A percentile compares a stretch with the other conserved stretches of the same genome.
Conservation (phyloP, 2,797 vertebrate genomes). For the Sebastolobus alascanus region DNA sequence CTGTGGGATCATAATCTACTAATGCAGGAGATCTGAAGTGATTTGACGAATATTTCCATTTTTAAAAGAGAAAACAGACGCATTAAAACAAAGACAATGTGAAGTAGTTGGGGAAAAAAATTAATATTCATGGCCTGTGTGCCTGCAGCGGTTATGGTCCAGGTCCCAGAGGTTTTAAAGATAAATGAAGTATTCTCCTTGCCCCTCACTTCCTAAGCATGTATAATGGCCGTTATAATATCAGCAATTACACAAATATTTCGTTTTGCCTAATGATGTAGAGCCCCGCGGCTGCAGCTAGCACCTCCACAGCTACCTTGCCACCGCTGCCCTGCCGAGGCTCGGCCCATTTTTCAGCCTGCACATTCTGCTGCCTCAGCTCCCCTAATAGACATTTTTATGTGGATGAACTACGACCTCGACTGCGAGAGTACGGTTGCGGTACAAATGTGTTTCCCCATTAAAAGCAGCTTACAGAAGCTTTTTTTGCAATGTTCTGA, state of each 20-base stretch:
- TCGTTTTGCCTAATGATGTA: conserved; percentile 83
- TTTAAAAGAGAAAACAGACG: conserved; percentile 38
- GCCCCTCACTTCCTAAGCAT: conserved; percentile 82
- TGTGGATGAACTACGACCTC: conserved; percentile 86
- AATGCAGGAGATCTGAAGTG: not conserved
- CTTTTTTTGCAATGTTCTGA: conserved; percentile 82
- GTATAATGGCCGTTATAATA: conserved; percentile 87
- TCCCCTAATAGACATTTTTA: conserved; percentile 86
- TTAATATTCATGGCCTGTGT: conserved; percentile 58
- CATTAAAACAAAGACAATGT: conserved; percentile 57
- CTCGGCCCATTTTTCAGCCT: conserved; percentile 88
- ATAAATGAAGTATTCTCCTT: conserved; percentile 83
- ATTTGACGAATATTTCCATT: conserved; percentile 15
- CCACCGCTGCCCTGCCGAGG: conserved; percentile 80
- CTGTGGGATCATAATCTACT: not conserved
- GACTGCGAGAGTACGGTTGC: conserved; percentile 76
- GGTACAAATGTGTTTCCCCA: conserved; percentile 86
- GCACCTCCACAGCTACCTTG: conserved; percentile 81
- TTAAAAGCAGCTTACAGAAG: conserved; percentile 91
- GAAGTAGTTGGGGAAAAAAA: not conserved
- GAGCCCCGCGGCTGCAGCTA: conserved; percentile 70
- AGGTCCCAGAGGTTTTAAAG: conserved; percentile 80
- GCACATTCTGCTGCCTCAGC: conserved; percentile 91
- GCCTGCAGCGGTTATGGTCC: conserved; percentile 64
- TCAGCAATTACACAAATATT: conserved; percentile 85